Base-by-base conservation (phyloP, 2,888 invertebrate genomes). In the Phlogophora meticulosa region DNA sequence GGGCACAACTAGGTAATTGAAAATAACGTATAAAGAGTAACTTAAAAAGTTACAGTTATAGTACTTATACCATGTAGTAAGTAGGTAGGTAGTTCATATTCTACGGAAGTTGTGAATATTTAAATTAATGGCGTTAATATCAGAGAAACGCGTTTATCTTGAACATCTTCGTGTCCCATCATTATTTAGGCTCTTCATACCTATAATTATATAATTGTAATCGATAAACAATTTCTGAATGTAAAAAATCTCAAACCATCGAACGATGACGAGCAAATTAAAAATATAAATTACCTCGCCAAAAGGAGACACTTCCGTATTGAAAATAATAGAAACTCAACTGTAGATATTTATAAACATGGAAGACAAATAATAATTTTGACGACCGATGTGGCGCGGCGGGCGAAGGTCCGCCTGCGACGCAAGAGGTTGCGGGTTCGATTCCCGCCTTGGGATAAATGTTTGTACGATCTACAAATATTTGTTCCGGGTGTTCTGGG, bases 71-170 rank as follows among this genome's bases (percentile, higher is more conserved):
- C n/a, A n/a, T n/a, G n/a, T n/a, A 11, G 34, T 36, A 24, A 28
- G 0, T 24, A 11, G 11, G 61, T 40, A 3, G 34, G 40, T 46
- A 9, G 3, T 42, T 36, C 51, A 52, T 52, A 17, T 20, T 40
- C 2, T n/a, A 17, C 22, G 46, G 65, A 48, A 73, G 48, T 73
- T 64, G 36, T 48, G 5, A 46, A 28, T 69, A 32, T 42, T 53
- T 22, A 63, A 52, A 42, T 48, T 7, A 42, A 48, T 53, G 28
- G 7, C 34, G n/a, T 46, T 42, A 11, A 42, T 28, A 17, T n/a
- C 17, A 32, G 15, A 4, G 9, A 40, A 15, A 2, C 15, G 7
- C 4, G 28, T 46, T 40, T 22, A 17, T 34, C 10, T 42, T 52
- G 11, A 52, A 15, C 24, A 28, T 52, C 4, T 17, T 36, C 7